Evolutionary conservation across 2,113 vertebrate species (phyloP).

Genomic region (Symphodus melops): DNA sequence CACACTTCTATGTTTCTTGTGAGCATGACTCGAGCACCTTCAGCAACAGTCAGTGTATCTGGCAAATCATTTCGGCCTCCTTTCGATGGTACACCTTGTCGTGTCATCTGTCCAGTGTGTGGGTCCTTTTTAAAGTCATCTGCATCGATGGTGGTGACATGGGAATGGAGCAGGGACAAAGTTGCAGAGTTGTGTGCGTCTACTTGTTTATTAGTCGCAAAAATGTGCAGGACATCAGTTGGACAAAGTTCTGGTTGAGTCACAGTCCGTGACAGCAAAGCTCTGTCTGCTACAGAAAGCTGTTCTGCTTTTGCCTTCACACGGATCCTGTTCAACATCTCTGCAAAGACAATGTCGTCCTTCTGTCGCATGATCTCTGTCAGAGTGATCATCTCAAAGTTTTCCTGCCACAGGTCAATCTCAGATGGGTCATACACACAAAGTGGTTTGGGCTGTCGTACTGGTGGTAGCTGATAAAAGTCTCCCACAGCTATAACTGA

Average conservation of each 20-base stretch:
- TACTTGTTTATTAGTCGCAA: background rate
- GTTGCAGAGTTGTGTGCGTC: too few species aligned
- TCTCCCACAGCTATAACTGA: too few species aligned
- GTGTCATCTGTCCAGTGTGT: conserved; percentile 24
- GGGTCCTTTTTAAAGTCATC: conserved; percentile 34
- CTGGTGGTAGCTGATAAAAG: too few species aligned
- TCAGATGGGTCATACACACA: too few species aligned
- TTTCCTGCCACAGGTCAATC: too few species aligned
- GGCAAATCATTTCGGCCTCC: too few species aligned
- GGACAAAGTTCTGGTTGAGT: conserved; percentile 29
- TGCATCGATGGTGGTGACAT: conserved; percentile 27
- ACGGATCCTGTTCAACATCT: background rate
- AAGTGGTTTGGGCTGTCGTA: too few species aligned
- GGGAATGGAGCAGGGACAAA: conserved; percentile 7
- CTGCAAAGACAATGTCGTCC: background rate
- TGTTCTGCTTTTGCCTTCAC: background rate
- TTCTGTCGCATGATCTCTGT: background rate
- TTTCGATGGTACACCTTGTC: too few species aligned
- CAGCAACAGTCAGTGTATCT: too few species aligned
- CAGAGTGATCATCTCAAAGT: background rate
- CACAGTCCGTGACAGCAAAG: background rate
- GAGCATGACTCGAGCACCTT: too few species aligned
- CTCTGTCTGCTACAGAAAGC: background rate
- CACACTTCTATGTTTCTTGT: conserved; percentile 36
- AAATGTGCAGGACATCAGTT: conserved; percentile 18